Base-by-base conservation (phyloP, 2,888 invertebrate genomes). In the Nycteola revayana region DNA sequence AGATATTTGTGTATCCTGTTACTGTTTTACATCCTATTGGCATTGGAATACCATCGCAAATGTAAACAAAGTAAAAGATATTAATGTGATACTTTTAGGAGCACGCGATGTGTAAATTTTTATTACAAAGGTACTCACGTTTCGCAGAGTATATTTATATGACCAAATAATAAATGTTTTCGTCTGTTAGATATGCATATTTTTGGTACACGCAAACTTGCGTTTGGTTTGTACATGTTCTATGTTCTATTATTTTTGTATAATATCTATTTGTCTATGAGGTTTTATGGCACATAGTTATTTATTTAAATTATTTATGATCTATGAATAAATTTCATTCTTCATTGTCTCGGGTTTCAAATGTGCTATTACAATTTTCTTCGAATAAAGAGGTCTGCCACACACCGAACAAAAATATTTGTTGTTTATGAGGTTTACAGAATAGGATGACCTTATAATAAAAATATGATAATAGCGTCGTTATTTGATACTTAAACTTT, bases 1-100 rank as follows among this genome's bases (percentile, higher is more conserved):
- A 51, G 49, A 47, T 60, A 53, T 64, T 55, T 60, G 52, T 56
- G 33, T 60, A 42, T 55, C 49, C 56, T 58, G 44, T 52, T 52
- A 48, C 45, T 46, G 35, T 36, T 56, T 42, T 41, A 51, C 45
- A 47, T 56, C 42, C 21, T 50, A 53, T 54, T 53, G 33, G 21
- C 9, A 34, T 41, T 30, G 21, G 28, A 25, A 28, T 32, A 27
- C 24, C 17, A 33, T 30, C 29, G 22, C 9, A 7, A 37, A 36
- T 24, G 8, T 30, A 17, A 11, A 10, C 22, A 46, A 36, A 43
- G 22, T 43, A 25, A 30, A 21, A 35, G 30, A 43, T 44, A 41
- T 35, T 46, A 43, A 36, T 36, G 25, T 4, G 36, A 40, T 28
- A 38, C 23, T 37, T 42, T 43, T 32, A 3, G 24, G 27, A 18